Evolutionary conservation across 2,113 vertebrate species (phyloP).

Genomic region (Fregetta grallaria): DNA sequence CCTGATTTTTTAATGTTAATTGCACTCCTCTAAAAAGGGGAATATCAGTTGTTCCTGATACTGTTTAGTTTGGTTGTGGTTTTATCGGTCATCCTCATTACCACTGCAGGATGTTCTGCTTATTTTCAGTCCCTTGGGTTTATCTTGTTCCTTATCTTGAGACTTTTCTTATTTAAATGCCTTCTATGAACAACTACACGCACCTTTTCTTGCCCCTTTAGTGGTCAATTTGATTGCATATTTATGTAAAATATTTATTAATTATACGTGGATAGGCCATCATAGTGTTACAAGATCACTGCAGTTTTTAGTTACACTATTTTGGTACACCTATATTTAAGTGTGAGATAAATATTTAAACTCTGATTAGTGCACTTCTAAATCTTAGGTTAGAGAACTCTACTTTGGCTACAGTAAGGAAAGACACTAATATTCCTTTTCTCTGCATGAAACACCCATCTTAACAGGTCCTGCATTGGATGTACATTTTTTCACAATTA

Average conservation of each 20-base stretch:
- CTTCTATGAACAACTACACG: not conserved
- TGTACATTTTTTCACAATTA: not conserved
- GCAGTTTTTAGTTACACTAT: not conserved
- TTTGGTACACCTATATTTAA: not conserved
- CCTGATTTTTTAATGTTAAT: not conserved
- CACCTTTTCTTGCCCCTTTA: not conserved
- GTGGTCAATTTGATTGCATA: not conserved
- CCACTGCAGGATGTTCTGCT: not conserved
- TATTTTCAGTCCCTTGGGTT: not conserved
- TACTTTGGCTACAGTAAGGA: not conserved
- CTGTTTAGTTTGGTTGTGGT: not conserved
- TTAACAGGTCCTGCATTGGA: not conserved
- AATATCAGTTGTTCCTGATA: not conserved
- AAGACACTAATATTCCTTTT: not conserved
- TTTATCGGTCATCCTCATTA: not conserved
- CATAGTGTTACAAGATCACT: not conserved
- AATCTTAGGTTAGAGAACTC: not conserved
- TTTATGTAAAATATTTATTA: not conserved
- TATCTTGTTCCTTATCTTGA: not conserved
- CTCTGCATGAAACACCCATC: rapidly evolving
- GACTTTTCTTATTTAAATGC: not conserved
- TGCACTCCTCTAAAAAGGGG: not conserved
- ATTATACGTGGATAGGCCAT: not conserved
- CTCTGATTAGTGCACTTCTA: not conserved
- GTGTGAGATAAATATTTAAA: not conserved